Conservation (phyloP, 2,888 invertebrate species). For the Rhamnusium bicolor region DNA sequence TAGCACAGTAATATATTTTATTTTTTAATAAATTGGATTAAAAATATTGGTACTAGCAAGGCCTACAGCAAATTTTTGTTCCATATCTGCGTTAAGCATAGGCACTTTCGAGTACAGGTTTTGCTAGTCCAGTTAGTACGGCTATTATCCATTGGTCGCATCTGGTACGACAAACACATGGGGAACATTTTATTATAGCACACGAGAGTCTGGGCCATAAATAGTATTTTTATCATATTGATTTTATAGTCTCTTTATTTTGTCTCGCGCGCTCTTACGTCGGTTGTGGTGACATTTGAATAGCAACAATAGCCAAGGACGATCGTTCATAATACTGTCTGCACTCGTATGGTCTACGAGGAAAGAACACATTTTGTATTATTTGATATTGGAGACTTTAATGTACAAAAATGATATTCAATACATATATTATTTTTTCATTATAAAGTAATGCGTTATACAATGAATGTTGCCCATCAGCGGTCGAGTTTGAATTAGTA, state of each 20-base stretch:
- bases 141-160: constrained; percentile 26
- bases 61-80: not conserved
- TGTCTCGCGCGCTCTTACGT: constrained; percentile 59
- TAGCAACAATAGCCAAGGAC: constrained; percentile 67
- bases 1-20: too few species aligned
- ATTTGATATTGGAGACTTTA: not conserved
- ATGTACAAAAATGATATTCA: not conserved
- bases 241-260: constrained; percentile 67
- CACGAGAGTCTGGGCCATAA: constrained; percentile 62
- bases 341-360: constrained; percentile 30
- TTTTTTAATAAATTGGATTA: too few species aligned
- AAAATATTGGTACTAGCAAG: not conserved
- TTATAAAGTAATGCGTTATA: too few species aligned
- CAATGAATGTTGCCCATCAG: too few species aligned
- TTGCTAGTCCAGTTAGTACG: constrained; percentile 22
- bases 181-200: constrained; percentile 61
- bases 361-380: too few species aligned
- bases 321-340: constrained; percentile 57
- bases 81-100: not conserved
- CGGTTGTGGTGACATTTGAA: constrained; percentile 65
- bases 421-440: not conserved
- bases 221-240: constrained; percentile 67
- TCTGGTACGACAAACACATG: constrained; percentile 41
- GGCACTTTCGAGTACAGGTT: constrained; percentile 10
- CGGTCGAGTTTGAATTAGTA: too few species aligned